Evolutionary conservation across 2,797 vertebrate genomes (phyloP).

Genomic region (Sebastes vulpes): DNA sequence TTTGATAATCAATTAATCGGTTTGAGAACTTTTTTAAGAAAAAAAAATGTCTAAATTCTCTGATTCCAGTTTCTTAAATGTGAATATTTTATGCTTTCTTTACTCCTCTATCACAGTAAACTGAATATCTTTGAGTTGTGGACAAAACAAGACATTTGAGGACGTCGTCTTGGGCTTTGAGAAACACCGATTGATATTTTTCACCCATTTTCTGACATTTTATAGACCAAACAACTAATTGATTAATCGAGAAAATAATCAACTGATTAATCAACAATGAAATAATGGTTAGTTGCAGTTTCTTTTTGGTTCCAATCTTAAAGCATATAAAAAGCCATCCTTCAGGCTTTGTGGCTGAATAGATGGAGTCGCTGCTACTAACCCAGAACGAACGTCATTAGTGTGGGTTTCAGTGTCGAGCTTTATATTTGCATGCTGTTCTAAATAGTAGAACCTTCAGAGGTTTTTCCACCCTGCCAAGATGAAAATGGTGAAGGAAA

Average conservation of each 20-base stretch:
- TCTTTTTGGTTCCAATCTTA: background rate
- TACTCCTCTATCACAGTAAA: too few species aligned
- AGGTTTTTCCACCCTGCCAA: conserved; percentile 16
- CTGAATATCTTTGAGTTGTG: too few species aligned
- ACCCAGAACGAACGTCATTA: conserved; percentile 36
- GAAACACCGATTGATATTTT: too few species aligned
- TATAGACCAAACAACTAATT: rapidly evolving
- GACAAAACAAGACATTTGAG: too few species aligned
- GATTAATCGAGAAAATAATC: too few species aligned
- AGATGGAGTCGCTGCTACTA: conserved; percentile 27
- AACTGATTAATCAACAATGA: too few species aligned
- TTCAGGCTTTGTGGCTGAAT: conserved; percentile 25
- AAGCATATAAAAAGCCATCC: conserved; percentile 10
- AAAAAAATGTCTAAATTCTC: too few species aligned
- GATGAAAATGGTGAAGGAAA: conserved; percentile 14
- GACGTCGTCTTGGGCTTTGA: too few species aligned
- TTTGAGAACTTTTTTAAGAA: too few species aligned
- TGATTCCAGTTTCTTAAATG: too few species aligned
- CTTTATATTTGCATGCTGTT: conserved; percentile 39
- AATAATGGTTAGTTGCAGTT: background rate
- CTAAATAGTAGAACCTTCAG: conserved; percentile 23
- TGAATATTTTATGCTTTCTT: rapidly evolving
- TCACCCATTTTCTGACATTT: too few species aligned
- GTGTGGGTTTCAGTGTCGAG: conserved; percentile 21
- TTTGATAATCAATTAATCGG: too few species aligned